Evolutionary conservation across 1,140 invertebrate genomes (phyloP), one percentile per base, ranked within the genome.

Genomic region (Grapholita molesta): DNA sequence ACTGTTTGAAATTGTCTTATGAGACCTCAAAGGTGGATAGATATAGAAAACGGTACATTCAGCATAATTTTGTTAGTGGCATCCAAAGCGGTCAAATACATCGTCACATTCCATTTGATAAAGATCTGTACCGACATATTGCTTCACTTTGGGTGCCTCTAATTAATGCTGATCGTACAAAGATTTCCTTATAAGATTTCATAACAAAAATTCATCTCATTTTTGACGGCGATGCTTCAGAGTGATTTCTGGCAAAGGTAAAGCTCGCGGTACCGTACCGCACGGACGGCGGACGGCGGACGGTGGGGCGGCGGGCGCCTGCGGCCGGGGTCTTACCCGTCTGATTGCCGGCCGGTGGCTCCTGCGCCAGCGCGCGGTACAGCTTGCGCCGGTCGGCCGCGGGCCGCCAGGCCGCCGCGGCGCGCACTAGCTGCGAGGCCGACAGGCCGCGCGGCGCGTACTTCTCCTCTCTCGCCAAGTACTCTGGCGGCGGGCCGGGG

Each of bases 361-460:
- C 74, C 76, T 73, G 70, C 72, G 76, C 82, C 53, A 82, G 67
- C 55, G 77, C 80, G 67, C 76, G 70, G 71, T 70, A 75, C 80
- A 85, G 75, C 73, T 85, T 85, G 64, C 66, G 35, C 71, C 61
- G 71, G 68, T 69, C 72, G 84, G 89, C 75, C 90, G 91, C 93
- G 75, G 93, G 93, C 55, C 92, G 90, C 86, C 95, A 94, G 72
- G 92, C 93, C 77, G 94, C 94, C 30, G 94, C 94, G 8, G 94
- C 93, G 83, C 95, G 95, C 64, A 95, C 94, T 25, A 95, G 86
- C 70, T 94, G 94, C 15, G 95, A 95, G 48, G 94, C 94, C 77
- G 80, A 73, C 74, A 82, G 73, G 74, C 32, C 66, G 15, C n/a
- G n/a, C n/a, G n/a, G n/a, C n/a, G n/a, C 15, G 35, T 38, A n/a